These are phyloP conservation scores for Synanthedon andrenaeformis DNA, from an alignment of 2,888 invertebrate genomes.

Conservation along the genomic window DNA sequence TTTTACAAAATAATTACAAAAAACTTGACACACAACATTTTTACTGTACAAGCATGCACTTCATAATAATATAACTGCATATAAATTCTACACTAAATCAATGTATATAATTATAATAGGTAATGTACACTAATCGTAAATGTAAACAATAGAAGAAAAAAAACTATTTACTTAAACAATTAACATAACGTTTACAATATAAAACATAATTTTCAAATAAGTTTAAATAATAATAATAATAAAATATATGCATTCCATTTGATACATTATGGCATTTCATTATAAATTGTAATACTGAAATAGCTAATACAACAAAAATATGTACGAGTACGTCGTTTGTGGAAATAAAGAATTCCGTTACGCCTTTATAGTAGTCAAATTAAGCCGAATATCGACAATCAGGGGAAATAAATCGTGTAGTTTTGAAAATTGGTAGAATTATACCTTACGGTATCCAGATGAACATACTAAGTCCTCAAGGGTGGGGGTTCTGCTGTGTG, in stretches of 20 bases:
- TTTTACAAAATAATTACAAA: constrained; percentile 70
- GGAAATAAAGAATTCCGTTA: constrained; percentile 8
- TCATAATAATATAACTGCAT: constrained; percentile 24
- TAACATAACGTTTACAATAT: constrained; percentile 30
- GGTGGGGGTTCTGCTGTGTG: too few relatives aligned
- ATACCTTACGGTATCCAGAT: too few relatives aligned
- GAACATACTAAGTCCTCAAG: too few relatives aligned
- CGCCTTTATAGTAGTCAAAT: too few relatives aligned
- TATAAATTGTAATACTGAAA: constrained; percentile 62
- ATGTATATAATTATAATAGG: constrained; percentile 32
- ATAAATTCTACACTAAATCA: constrained; percentile 39
- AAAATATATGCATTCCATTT: constrained; percentile 49
- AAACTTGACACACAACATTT: constrained; percentile 61
- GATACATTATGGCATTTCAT: constrained; percentile 63
- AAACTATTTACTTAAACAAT: constrained; percentile 39
- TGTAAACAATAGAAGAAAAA: constrained; percentile 33
- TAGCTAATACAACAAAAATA: constrained; percentile 65
- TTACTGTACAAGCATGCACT: constrained; percentile 62
- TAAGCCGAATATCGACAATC: too few relatives aligned
- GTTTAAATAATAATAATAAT: constrained; percentile 20
- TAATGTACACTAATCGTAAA: constrained; percentile 44
- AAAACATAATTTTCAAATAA: constrained; percentile 24
- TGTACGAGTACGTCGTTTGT: constrained; percentile 37
- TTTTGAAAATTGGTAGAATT: too few relatives aligned
- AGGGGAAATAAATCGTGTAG: too few relatives aligned